Percentiles rank a stretch among this genome's conserved stretches.
Conservation (phyloP, 2,888 invertebrate genomes). For the Agriopis leucophaearia region DNA sequence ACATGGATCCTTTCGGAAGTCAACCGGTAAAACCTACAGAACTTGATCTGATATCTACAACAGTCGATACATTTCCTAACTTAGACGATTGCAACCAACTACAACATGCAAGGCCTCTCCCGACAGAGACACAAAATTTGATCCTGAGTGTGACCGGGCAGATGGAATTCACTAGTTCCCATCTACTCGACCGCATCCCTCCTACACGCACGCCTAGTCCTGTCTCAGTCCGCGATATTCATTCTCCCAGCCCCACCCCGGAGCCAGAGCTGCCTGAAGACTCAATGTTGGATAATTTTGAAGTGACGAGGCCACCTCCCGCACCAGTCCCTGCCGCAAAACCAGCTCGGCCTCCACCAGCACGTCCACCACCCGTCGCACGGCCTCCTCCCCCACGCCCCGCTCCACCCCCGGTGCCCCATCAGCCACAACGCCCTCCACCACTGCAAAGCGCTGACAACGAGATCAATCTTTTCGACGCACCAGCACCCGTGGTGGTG, state of each 20-base stretch:
- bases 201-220: slow-evolving; percentile 95
- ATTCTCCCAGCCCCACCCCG: slow-evolving; percentile 94
- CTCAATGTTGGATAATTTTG: slow-evolving; percentile 49
- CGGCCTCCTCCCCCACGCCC: slow-evolving; percentile 83
- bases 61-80: slow-evolving; percentile 58
- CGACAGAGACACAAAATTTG: slow-evolving; percentile 94
- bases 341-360: slow-evolving; percentile 45
- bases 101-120: slow-evolving; percentile 87
- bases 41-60: slow-evolving; percentile 69
- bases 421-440: slow-evolving; percentile 54
- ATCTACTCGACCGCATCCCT: slow-evolving; percentile 93
- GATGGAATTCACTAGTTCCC: slow-evolving; percentile 95
- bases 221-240: slow-evolving; percentile 92
- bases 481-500: slow-evolving; percentile 79
- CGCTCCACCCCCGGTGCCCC: slow-evolving; percentile 78
- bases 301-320: slow-evolving; percentile 57
- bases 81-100: slow-evolving; percentile 53
- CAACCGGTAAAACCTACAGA: slow-evolving; percentile 72
- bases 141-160: slow-evolving; percentile 95
- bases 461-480: slow-evolving; percentile 87
- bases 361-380: slow-evolving; percentile 74
- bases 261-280: slow-evolving; percentile 80
- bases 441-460: slow-evolving; percentile 64
- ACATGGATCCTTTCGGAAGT: slow-evolving; percentile 59
- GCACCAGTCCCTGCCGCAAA: slow-evolving; percentile 54